Base-by-base conservation (phyloP, 2,888 invertebrate genomes). In the Rhodophaea formosa region DNA sequence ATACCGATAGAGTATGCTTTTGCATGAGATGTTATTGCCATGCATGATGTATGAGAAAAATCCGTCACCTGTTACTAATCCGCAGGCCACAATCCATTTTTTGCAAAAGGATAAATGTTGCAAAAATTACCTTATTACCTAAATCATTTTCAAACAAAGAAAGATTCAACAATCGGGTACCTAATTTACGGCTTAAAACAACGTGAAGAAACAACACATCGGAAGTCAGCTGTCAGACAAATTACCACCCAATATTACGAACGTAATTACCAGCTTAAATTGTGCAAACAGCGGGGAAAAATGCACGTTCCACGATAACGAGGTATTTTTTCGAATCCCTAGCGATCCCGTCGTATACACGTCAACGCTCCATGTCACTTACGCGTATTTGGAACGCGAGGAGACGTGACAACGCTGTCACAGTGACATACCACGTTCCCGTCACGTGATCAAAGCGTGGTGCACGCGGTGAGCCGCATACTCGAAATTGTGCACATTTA, bases 381-480 rank as follows among this genome's bases (percentile, higher is more conserved):
- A 44, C 30, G 29, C 8, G 53, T n/a, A 16, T 12, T 16, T 12
- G 43, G 53, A 42, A 49, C 8, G 49, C 49, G 32, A 30, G 23
- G 15, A 32, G 53, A 54, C 53, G 30, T 54, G 53, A 54, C 53
- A 32, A 32, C 30, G 53, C 32, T 43, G 53, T 43, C 53, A 56
- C 29, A 8, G 29, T 47, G 56, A 15, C 42, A 42, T 23, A 16
- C 23, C 17, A 16, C 39, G 49, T 53, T 23, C 17, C 53, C 23
- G 43, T 45, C 46, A 45, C 46, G 55, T 44, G 53, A 54, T 54
- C 44, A 43, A 49, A 49, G 47, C 30, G 14, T 14, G 8, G 14
- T 45, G 23, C 46, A 45, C 10, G 17, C 15, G 45, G n/a, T 23
- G 5, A 2, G 15, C 23, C 23, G 23, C 39, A 39, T 39, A 12